Conservation (phyloP, 1,140 invertebrate genomes). For the Amphibalanus amphitrite region DNA sequence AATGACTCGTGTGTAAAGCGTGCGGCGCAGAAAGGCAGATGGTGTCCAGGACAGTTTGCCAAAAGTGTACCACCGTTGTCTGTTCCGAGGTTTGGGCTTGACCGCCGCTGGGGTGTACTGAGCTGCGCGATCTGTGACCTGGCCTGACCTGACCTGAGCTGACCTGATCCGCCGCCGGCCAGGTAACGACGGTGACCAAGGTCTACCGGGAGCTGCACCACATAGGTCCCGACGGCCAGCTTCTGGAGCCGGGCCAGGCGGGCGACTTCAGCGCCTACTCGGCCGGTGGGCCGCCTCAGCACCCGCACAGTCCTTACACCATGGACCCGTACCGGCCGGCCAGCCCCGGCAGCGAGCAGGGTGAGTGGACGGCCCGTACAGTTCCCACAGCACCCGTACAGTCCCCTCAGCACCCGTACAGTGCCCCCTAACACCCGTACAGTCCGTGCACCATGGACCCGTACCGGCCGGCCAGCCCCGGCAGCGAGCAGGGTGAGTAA, state of each 20-base stretch:
- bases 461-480: slow-evolving; percentile 23
- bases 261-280: slow-evolving; percentile 20
- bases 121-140: too few relatives aligned
- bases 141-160: too few relatives aligned
- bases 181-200: slow-evolving; percentile 41
- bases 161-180: not conserved
- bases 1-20: too few relatives aligned
- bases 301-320: slow-evolving; percentile 14
- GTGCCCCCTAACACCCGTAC: too few relatives aligned
- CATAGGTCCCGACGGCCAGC: slow-evolving; percentile 41
- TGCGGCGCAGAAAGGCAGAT: too few relatives aligned
- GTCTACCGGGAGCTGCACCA: slow-evolving; percentile 45
- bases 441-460: slow-evolving; percentile 19
- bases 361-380: too few relatives aligned
- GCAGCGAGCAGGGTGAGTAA: slow-evolving; percentile 22
- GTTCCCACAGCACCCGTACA: slow-evolving; percentile 6
- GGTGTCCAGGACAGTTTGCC: too few relatives aligned
- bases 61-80: too few relatives aligned
- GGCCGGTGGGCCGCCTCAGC: slow-evolving; percentile 14
- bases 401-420: too few relatives aligned
- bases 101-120: too few relatives aligned
- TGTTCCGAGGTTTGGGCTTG: too few relatives aligned
- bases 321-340: slow-evolving; percentile 23
- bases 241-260: slow-evolving; percentile 25
- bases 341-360: slow-evolving; percentile 22